Evolutionary conservation across 2,888 invertebrate species (phyloP).

Genomic region (Emmelina monodactyla): DNA sequence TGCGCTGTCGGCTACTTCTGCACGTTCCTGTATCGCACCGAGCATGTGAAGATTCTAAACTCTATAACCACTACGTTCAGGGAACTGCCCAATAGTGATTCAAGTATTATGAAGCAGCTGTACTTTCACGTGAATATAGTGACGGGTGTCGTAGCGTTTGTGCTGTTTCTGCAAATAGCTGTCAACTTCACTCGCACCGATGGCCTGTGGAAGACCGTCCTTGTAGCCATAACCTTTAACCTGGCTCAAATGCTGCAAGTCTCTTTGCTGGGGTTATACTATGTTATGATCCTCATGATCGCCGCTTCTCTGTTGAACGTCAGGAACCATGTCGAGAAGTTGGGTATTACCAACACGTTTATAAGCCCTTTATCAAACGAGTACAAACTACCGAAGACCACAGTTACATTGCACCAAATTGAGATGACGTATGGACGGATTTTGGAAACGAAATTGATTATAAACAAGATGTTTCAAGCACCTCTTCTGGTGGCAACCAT

Average conservation of each 20-base stretch:
- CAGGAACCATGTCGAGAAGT: slow-evolving; percentile 20
- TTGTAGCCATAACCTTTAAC: slow-evolving; percentile 31
- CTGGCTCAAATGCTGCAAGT: slow-evolving; percentile 42
- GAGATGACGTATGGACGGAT: slow-evolving; percentile 31
- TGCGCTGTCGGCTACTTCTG: slow-evolving; percentile 28
- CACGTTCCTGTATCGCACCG: slow-evolving; percentile 27
- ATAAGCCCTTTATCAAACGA: not conserved
- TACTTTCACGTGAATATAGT: slow-evolving; percentile 24
- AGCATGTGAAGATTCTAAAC: slow-evolving; percentile 34
- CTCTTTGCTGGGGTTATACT: slow-evolving; percentile 28
- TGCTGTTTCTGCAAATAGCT: slow-evolving; percentile 23
- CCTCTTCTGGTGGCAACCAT: slow-evolving; percentile 31
- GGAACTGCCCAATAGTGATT: slow-evolving; percentile 20
- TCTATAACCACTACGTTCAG: slow-evolving; percentile 23
- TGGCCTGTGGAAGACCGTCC: slow-evolving; percentile 34
- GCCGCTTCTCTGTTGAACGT: slow-evolving; percentile 28
- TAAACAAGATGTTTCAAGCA: slow-evolving; percentile 36
- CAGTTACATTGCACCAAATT: slow-evolving; percentile 22
- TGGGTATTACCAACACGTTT: slow-evolving; percentile 11
- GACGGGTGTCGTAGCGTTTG: slow-evolving; percentile 18
- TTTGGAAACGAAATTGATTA: slow-evolving; percentile 28
- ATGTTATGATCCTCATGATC: slow-evolving; percentile 29
- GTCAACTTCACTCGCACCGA: slow-evolving; percentile 32
- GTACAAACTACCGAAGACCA: not conserved
- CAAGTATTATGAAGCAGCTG: slow-evolving; percentile 22